A percentile compares a stretch with the other conserved stretches of the same genome.
Evolutionary conservation across 2,888 invertebrate species (phyloP).

Genomic region (Spodoptera littoralis): DNA sequence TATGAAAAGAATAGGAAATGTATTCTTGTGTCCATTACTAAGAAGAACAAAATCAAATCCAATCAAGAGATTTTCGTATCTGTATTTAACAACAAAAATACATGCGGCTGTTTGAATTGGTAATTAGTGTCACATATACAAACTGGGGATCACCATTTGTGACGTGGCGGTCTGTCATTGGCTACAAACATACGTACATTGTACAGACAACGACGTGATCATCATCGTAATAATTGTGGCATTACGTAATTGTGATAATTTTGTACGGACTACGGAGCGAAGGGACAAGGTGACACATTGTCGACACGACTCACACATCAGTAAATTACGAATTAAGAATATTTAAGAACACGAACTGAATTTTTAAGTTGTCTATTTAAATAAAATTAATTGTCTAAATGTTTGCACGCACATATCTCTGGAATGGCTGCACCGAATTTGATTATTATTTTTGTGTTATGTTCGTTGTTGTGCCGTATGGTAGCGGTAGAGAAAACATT

Average conservation of each 20-base stretch:
- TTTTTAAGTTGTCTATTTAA: conserved; percentile 5
- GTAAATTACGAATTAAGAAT: conserved; percentile 29
- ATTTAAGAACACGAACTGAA: conserved; percentile 12
- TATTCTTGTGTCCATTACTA: too few species aligned
- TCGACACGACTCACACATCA: conserved; percentile 8
- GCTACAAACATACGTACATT: conserved; percentile 6
- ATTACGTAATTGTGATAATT: conserved; percentile 58
- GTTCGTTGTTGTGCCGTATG: too few species aligned
- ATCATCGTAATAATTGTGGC: conserved; percentile 52
- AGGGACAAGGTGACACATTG: conserved; percentile 48
- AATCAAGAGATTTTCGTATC: too few species aligned
- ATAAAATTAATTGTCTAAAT: neutral
- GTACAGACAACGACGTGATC: conserved; percentile 38
- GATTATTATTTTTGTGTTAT: too few species aligned
- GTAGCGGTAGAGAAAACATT: too few species aligned
- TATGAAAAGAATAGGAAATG: too few species aligned
- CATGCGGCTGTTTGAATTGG: conserved; percentile 13
- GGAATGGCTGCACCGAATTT: too few species aligned
- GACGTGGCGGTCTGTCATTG: conserved; percentile 45
- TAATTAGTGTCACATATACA: conserved; percentile 19
- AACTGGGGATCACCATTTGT: conserved; percentile 43
- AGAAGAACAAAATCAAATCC: too few species aligned
- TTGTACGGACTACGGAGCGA: conserved; percentile 22
- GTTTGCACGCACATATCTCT: neutral
- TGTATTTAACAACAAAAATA: neutral